phyloP scores from a whole-genome alignment of 2,113 vertebrate species.

The Carlito syrichta region DNA sequence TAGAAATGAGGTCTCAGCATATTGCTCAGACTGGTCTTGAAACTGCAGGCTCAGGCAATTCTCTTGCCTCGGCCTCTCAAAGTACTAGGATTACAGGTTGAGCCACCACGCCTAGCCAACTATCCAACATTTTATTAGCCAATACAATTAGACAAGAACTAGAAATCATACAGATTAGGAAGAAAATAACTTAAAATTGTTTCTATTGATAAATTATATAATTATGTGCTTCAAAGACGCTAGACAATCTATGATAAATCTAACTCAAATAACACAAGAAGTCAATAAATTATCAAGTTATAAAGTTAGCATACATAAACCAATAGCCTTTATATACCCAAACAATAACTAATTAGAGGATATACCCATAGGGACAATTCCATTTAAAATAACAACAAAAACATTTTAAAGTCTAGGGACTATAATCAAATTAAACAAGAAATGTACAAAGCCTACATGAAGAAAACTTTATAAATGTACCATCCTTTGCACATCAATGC shows the following conservation, averaged over 20 bases:
- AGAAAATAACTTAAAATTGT: background rate
- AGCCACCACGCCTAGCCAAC: no score
- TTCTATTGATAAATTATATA: background rate
- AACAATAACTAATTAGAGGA: background rate
- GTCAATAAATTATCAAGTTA: background rate
- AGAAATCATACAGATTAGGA: background rate
- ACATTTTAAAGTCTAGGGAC: no score
- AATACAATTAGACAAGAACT: background rate
- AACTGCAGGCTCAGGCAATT: no score
- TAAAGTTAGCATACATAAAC: background rate
- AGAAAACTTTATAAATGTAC: background rate
- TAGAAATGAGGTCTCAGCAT: no score
- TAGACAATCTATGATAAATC: background rate
- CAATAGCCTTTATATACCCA: background rate
- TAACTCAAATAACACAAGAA: background rate
- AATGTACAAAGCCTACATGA: background rate
- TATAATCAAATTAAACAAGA: background rate
- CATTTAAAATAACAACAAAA: background rate
- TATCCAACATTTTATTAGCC: background rate
- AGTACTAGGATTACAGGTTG: no score
- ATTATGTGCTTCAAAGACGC: background rate
- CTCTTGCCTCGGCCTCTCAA: no score
- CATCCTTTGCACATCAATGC: background rate
- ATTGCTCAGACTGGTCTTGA: no score
- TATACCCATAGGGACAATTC: background rate